Conservation (phyloP, 1,140 invertebrate species). For the Geopemphigus sp. region DNA sequence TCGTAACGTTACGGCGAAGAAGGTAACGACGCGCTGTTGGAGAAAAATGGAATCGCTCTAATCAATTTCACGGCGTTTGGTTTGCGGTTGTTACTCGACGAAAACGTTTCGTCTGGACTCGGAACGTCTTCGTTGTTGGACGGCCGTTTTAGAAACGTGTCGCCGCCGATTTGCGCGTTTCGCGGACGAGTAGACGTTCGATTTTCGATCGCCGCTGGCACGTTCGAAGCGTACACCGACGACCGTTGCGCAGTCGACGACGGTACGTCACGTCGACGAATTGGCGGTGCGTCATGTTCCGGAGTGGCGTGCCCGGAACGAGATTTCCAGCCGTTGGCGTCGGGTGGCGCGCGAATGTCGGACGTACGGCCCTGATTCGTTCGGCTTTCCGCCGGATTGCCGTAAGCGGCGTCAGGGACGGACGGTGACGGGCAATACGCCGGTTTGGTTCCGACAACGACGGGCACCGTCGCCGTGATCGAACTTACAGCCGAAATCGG, state of each 20-base stretch:
- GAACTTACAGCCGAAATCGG: background rate
- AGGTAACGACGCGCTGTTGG: background rate
- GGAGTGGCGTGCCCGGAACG: too few species aligned
- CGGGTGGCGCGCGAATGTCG: background rate
- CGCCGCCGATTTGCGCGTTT: background rate
- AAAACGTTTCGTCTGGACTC: background rate
- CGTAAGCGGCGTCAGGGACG: background rate
- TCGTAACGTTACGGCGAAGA: background rate
- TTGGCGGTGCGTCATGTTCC: too few species aligned
- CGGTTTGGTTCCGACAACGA: too few species aligned
- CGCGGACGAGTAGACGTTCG: background rate
- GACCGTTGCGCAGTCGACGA: background rate
- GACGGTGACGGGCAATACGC: background rate
- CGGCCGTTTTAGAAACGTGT: background rate
- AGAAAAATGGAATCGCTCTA: conserved; percentile 36
- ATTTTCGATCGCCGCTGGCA: conserved; percentile 20
- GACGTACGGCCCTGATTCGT: background rate
- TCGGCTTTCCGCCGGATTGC: background rate
- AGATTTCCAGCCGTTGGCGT: too few species aligned
- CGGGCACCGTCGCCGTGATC: background rate
- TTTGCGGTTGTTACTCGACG: background rate
- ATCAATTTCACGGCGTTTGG: background rate
- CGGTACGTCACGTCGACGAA: background rate
- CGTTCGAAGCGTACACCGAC: background rate
- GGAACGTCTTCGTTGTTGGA: background rate